These are phyloP conservation scores for Sinelater perroti DNA, from an alignment of 2,888 invertebrate species.

Conservation along the genomic window DNA sequence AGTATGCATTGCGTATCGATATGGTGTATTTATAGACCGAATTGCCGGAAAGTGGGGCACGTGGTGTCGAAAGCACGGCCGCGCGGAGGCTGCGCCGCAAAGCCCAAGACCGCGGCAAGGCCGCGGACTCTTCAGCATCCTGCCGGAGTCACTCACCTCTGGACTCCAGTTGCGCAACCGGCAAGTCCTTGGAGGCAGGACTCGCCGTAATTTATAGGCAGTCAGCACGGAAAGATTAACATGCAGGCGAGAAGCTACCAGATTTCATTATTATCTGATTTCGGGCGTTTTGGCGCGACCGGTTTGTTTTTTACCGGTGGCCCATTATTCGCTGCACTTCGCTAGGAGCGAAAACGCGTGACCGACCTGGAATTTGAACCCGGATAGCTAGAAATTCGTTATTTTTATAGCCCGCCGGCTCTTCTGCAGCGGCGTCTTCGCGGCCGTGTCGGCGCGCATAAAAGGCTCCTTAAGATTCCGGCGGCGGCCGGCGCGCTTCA, in stretches of 20 bases:
- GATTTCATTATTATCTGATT: constrained; percentile 34
- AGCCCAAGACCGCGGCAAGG: neutral
- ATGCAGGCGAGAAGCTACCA: constrained; percentile 36
- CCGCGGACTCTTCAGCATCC: neutral
- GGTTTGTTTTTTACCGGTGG: constrained; percentile 30
- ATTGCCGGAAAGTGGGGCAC: constrained; percentile 30
- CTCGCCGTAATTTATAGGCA: constrained; percentile 43
- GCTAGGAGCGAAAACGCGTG: constrained; percentile 24
- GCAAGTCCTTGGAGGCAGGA: too few species aligned
- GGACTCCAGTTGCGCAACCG: constrained; percentile 29
- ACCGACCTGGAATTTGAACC: constrained; percentile 39
- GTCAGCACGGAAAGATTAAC: constrained; percentile 37
- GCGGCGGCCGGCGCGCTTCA: constrained; percentile 10
- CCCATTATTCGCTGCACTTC: constrained; percentile 32
- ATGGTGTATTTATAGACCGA: constrained; percentile 30
- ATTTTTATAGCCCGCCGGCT: constrained; percentile 17
- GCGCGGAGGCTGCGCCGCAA: neutral
- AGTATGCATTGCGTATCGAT: constrained; percentile 29
- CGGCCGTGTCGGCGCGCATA: constrained; percentile 27
- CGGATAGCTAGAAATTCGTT: constrained; percentile 29
- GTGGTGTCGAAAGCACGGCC: constrained; percentile 35
- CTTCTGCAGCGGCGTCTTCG: too few species aligned
- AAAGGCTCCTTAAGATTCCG: constrained; percentile 34
- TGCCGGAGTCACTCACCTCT: constrained; percentile 42
- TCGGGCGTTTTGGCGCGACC: constrained; percentile 30